These are phyloP conservation scores for Autographa pulchrina DNA, from an alignment of 2,888 invertebrate genomes.

Conservation along the genomic window DNA sequence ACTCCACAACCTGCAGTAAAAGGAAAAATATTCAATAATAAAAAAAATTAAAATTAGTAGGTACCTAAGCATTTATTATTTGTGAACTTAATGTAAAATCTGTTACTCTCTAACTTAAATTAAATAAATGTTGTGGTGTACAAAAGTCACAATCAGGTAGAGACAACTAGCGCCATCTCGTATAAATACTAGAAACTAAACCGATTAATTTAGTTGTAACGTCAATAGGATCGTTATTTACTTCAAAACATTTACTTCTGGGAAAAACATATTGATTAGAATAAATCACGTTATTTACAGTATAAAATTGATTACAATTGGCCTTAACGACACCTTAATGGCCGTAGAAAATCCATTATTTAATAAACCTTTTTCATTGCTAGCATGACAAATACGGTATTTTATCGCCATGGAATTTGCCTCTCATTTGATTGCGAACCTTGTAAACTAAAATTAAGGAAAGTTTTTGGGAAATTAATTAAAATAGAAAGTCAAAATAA, in stretches of 20 bases:
- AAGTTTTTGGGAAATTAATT: background rate
- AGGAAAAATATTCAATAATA: too few species aligned
- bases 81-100: too few species aligned
- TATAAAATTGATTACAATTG: constrained; percentile 4
- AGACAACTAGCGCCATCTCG: constrained; percentile 60
- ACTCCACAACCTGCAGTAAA: too few species aligned
- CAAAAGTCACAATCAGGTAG: background rate
- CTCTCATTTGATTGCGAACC: constrained; percentile 4
- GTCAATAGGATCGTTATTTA: background rate
- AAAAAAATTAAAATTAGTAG: too few species aligned
- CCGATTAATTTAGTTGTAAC: background rate
- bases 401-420: background rate
- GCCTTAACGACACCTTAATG: background rate
- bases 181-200: constrained; percentile 26
- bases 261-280: background rate
- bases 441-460: background rate
- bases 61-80: too few species aligned
- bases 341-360: background rate
- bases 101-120: too few species aligned
- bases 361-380: background rate
- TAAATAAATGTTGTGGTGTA: too few species aligned
- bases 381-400: constrained; percentile 1
- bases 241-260: background rate
- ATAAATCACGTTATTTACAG: background rate
- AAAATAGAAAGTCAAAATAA: background rate